Evolutionary conservation across 2,888 invertebrate genomes (phyloP).

Genomic region (Drosophila falleni): DNA sequence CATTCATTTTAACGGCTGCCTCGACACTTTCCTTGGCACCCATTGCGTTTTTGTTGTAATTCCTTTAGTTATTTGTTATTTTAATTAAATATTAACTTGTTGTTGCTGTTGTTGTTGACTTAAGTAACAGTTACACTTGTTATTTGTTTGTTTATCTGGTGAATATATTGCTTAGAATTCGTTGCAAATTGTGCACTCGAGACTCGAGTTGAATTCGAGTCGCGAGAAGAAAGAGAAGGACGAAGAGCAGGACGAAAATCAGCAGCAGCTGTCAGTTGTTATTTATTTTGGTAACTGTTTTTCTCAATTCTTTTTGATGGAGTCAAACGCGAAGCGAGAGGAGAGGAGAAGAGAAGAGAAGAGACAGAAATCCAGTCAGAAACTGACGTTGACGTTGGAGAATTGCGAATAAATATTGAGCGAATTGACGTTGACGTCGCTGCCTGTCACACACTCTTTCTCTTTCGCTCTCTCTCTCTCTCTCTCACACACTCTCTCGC

Average conservation of each 20-base stretch:
- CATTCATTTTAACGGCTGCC: conserved; percentile 91
- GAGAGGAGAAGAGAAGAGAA: too few species aligned
- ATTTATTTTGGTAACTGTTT: conserved; percentile 69
- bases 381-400: conserved; percentile 29
- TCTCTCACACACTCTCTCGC: conserved; percentile 13
- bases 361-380: conserved; percentile 44
- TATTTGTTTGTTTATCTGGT: conserved; percentile 44
- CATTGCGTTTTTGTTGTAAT: conserved; percentile 85
- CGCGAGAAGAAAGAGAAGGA: conserved; percentile 2
- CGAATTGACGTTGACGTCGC: conserved; percentile 70
- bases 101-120: conserved; percentile 39
- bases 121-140: conserved; percentile 34
- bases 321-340: conserved; percentile 8
- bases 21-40: conserved; percentile 94
- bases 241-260: conserved; percentile 1
- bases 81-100: background rate
- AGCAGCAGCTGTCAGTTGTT: conserved; percentile 77
- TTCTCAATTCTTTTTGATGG: conserved; percentile 6
- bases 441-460: conserved; percentile 23
- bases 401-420: conserved; percentile 70
- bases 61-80: conserved; percentile 33
- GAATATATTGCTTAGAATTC: conserved; percentile 45
- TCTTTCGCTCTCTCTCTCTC: conserved; percentile 4
- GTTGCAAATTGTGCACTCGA: conserved; percentile 38
- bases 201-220: conserved; percentile 20